Conservation (phyloP, 2,888 invertebrate species). For the Diaperis boleti region DNA sequence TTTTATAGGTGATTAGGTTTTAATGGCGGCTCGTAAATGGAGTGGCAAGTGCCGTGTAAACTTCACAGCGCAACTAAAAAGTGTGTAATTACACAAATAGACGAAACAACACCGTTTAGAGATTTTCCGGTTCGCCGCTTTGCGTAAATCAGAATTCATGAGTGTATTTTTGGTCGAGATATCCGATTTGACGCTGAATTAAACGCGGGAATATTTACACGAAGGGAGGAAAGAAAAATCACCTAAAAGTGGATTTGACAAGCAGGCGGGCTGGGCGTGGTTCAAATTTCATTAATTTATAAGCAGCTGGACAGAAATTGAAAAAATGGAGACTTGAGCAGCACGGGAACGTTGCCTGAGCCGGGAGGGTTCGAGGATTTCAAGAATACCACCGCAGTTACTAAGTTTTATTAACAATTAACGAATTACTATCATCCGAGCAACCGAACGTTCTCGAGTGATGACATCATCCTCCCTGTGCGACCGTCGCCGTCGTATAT, state of each 20-base stretch:
- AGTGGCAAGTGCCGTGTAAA: slow-evolving; percentile 13
- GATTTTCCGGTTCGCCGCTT: slow-evolving; percentile 3
- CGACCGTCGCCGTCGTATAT: no score
- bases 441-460: no score
- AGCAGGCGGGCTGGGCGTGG: no score
- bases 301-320: no score
- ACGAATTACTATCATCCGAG: no score
- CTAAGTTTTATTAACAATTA: no score
- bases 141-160: background rate
- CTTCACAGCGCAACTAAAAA: slow-evolving; percentile 3
- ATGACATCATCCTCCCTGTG: no score
- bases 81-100: slow-evolving; percentile 10
- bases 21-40: slow-evolving; percentile 7
- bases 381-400: no score
- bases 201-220: slow-evolving; percentile 5
- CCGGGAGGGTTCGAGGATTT: no score
- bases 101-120: slow-evolving; percentile 8
- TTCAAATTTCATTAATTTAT: no score
- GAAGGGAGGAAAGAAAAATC: background rate
- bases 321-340: no score
- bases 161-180: background rate
- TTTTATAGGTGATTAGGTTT: slow-evolving; percentile 16
- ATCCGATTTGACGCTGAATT: slow-evolving; percentile 10
- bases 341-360: no score
- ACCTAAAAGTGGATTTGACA: background rate